Base-by-base conservation (phyloP, 2,113 vertebrate genomes). In the Passer montanus region DNA sequence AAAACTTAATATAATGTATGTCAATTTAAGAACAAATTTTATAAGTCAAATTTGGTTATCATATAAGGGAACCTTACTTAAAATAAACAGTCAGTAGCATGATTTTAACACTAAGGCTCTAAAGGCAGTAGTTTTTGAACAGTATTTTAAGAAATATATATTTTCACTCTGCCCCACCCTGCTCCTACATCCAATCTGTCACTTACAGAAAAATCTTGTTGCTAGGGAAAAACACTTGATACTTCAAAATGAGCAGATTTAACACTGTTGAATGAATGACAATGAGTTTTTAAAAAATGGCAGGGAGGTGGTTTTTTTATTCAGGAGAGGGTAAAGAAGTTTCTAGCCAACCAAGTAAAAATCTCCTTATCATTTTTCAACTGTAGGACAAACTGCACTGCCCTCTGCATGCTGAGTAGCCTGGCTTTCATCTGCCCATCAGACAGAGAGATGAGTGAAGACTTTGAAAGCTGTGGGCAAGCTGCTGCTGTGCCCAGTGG, bases 91-190 rank as follows among this genome's bases (percentile, higher is more conserved):
- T 55, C n/a, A 69, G 35, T 31, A 66, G 18, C 16, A 43, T 28
- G 35, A 63, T 88, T 83, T 75, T 58, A 92, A 52, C 27, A 41
- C 26, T 31, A 63, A 30, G 17, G 7, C 26, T 67, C 31, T 64
- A 67, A 59, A 56, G 27, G 43, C 50, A 79, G 41, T 63, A 91
- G 15, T 59, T 87, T 59, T 30, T 56, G 30, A 88, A 87, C 10
- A 70, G 33, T 81, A 94, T 90, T 94, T 93, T 92, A 68, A 94
- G 72, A 91, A 68, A 76, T 72, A 82, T 4, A 1, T 88, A 10
- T 94, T 77, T 84, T 81, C 30, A 98, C 95, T 95, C 94, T 97
- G 96, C 81, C 94, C 95, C 95, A 95, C 94, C 88, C 94, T 87
- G 67, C 58, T 95, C 73, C 76, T 69, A 94, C 89, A 82, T 91